Percentiles rank a stretch among this genome's conserved stretches.
phyloP scores from a whole-genome alignment of 1,140 invertebrate species.

The Caerostris extrusa region DNA sequence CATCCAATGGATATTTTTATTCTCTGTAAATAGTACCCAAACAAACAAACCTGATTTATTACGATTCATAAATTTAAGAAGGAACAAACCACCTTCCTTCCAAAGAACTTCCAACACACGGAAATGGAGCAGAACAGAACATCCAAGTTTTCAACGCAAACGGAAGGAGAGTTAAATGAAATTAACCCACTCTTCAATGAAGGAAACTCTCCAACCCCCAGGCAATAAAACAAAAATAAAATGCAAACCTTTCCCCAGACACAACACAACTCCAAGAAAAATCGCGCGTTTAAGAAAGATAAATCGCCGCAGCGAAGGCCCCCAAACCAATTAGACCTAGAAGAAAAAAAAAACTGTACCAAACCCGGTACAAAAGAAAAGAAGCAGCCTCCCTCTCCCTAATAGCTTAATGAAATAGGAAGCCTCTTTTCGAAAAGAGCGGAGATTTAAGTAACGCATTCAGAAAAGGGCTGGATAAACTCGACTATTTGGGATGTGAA shows the following conservation, averaged over 20 bases:
- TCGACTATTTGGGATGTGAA: background rate
- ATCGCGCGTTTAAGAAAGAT: constrained; percentile 18
- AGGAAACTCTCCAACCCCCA: no score
- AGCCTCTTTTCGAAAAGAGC: background rate
- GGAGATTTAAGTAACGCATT: background rate
- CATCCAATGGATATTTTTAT: no score
- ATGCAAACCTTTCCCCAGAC: background rate
- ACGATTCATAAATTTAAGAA: no score
- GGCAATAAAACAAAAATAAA: background rate
- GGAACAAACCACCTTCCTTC: no score
- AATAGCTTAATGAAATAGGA: constrained; percentile 10
- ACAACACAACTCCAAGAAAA: background rate
- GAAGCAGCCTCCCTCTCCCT: background rate
- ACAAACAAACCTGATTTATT: no score
- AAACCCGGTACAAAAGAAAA: background rate
- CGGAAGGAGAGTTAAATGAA: background rate
- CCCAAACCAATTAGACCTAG: background rate
- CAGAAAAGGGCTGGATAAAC: background rate
- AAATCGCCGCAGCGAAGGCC: background rate
- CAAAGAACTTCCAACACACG: no score
- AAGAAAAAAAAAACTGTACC: background rate
- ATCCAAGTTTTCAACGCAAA: no score
- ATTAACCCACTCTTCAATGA: background rate
- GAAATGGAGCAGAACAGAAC: no score
- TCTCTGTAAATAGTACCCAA: no score